These are phyloP conservation scores for Falco naumanni DNA, from an alignment of 2,797 vertebrate species.

Conservation along the genomic window DNA sequence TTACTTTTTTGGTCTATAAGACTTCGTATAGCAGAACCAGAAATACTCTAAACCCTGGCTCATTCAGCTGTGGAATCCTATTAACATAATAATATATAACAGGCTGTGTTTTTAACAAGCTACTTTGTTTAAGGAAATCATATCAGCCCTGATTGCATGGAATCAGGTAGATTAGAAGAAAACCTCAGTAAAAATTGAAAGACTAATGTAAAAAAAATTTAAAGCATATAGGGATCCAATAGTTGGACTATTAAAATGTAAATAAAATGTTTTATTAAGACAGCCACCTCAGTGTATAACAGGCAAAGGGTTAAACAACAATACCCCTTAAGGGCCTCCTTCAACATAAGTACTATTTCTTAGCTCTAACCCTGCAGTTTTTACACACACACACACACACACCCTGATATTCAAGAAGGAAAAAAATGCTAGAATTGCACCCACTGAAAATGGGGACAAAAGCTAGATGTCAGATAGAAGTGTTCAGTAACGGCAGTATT, in stretches of 20 bases:
- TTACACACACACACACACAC: neutral
- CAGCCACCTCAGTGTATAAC: neutral
- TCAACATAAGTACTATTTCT: neutral
- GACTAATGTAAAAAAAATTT: neutral
- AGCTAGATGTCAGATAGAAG: neutral
- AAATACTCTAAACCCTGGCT: neutral
- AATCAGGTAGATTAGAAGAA: neutral
- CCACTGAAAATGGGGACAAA: neutral
- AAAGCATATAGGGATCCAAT: neutral
- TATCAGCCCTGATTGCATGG: neutral
- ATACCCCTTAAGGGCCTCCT: neutral
- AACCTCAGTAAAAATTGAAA: neutral
- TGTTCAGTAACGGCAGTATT: neutral
- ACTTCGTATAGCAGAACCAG: neutral
- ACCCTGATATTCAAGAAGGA: neutral
- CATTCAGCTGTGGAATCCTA: neutral
- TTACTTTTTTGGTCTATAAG: neutral
- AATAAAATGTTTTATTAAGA: neutral
- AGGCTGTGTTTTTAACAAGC: neutral
- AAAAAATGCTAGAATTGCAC: neutral
- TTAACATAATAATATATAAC: neutral
- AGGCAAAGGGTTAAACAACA: neutral
- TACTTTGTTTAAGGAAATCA: neutral
- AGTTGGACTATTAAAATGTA: neutral
- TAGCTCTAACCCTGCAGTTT: neutral